phyloP scores from a whole-genome alignment of 92 coral and sea anemone genomes.

The Phymanthus crucifer region DNA sequence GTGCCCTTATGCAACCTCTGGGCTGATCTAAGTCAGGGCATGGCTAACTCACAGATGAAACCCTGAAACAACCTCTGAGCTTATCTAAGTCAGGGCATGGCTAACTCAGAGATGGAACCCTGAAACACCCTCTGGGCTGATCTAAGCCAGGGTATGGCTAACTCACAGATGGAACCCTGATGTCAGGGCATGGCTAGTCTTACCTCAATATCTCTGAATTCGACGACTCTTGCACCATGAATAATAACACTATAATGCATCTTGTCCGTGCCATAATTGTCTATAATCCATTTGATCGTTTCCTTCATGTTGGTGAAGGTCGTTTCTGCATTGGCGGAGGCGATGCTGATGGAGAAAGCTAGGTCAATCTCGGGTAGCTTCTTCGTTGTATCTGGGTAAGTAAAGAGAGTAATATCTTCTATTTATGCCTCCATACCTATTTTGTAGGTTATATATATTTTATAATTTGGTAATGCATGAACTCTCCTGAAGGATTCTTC shows the following conservation, averaged over 20 bases:
- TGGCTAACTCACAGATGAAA: too few relatives aligned
- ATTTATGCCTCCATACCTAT: too few relatives aligned
- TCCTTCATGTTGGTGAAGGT: slow-evolving; percentile 65
- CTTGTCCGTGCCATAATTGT: slow-evolving; percentile 71
- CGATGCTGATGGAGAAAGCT: slow-evolving; percentile 74
- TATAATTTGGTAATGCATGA: neutral
- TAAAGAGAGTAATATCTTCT: too few relatives aligned
- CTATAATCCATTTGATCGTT: slow-evolving; percentile 65
- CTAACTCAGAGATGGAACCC: too few relatives aligned
- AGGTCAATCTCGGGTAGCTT: slow-evolving; percentile 50
- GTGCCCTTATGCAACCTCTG: too few relatives aligned
- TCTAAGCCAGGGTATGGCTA: too few relatives aligned
- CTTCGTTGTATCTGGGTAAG: slow-evolving; percentile 13
- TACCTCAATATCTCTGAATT: slow-evolving; percentile 35
- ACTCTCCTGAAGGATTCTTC: neutral
- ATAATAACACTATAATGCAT: slow-evolving; percentile 69
- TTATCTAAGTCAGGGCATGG: too few relatives aligned
- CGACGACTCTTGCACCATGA: slow-evolving; percentile 54
- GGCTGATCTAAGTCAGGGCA: too few relatives aligned
- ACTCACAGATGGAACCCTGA: too few relatives aligned
- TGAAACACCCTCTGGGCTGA: too few relatives aligned
- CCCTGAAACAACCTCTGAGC: too few relatives aligned
- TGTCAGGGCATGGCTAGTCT: neutral
- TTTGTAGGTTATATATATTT: too few relatives aligned
- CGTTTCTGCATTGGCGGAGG: slow-evolving; percentile 31